Conservation (phyloP, 2,888 invertebrate genomes). For the Lobophora halterata region DNA sequence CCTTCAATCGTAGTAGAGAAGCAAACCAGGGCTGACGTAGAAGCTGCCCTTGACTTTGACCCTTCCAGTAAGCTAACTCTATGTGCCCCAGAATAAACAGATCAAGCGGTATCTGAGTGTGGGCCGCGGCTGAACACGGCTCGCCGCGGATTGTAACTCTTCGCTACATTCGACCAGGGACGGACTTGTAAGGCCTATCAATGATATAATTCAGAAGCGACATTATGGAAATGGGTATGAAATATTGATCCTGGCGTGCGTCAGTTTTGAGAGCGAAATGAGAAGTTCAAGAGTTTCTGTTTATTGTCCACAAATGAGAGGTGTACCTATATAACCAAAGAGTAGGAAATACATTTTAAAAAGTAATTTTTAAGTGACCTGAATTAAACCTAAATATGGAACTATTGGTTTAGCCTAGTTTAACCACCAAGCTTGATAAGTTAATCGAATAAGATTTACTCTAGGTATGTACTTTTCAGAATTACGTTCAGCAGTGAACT, state of each 20-base stretch:
- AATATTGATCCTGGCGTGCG: constrained; percentile 11
- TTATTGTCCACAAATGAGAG: neutral
- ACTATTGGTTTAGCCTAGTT: too few species aligned
- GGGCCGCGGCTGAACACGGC: constrained; percentile 69
- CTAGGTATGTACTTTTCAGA: too few species aligned
- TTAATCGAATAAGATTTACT: too few species aligned
- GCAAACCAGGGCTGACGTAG: too few species aligned
- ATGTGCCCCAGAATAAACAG: constrained; percentile 66
- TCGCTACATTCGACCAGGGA: constrained; percentile 48
- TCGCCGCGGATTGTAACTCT: constrained; percentile 68
- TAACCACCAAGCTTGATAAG: too few species aligned
- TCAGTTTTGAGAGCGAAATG: constrained; percentile 7
- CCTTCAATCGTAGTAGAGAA: too few species aligned
- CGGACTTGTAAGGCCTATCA: constrained; percentile 34
- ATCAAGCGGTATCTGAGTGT: constrained; percentile 72
- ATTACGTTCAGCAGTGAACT: too few species aligned
- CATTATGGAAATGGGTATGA: constrained; percentile 16
- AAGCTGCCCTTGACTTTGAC: constrained; percentile 21
- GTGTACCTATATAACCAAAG: too few species aligned
- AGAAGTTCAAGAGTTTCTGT: neutral
- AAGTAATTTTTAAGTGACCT: too few species aligned
- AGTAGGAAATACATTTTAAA: too few species aligned
- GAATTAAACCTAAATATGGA: too few species aligned
- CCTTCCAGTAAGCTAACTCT: constrained; percentile 30
- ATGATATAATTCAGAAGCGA: constrained; percentile 24